Conservation (phyloP, 2,797 vertebrate species). For the Lutjanus argentimaculatus region DNA sequence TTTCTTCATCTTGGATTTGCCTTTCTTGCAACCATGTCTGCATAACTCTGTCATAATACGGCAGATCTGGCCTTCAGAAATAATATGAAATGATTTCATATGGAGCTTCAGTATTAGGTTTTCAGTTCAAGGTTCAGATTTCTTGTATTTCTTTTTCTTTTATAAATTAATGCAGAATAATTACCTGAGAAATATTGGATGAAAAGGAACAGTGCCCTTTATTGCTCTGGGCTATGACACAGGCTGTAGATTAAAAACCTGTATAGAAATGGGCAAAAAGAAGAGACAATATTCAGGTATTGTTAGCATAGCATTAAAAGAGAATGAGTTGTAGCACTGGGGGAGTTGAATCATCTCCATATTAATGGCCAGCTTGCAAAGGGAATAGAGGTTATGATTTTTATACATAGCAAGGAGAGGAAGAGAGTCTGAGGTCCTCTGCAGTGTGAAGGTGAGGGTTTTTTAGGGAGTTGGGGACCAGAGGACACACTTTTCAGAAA, state of each 20-base stretch:
- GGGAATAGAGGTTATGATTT: slow-evolving; percentile 67
- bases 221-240: slow-evolving; percentile 76
- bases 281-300: slow-evolving; percentile 78
- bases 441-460: slow-evolving; percentile 58
- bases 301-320: slow-evolving; percentile 82
- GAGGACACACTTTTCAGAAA: slow-evolving; percentile 46
- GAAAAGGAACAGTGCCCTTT: slow-evolving; percentile 79
- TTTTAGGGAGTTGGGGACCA: slow-evolving; percentile 38
- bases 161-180: slow-evolving; percentile 80
- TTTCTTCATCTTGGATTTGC: slow-evolving; percentile 72
- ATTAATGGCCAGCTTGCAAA: slow-evolving; percentile 78
- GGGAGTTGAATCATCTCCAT: slow-evolving; percentile 80
- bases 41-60: neutral
- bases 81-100: slow-evolving; percentile 36
- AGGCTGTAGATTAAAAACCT: slow-evolving; percentile 78
- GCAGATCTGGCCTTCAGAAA: slow-evolving; percentile 21
- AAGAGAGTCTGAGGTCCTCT: slow-evolving; percentile 38
- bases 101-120: slow-evolving; percentile 31
- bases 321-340: slow-evolving; percentile 77
- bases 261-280: slow-evolving; percentile 55
- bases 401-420: slow-evolving; percentile 43
- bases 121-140: slow-evolving; percentile 33
- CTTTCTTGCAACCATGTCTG: slow-evolving; percentile 61
- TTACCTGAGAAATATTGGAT: slow-evolving; percentile 80
- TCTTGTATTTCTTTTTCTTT: slow-evolving; percentile 69